Evolutionary conservation across 92 coral and sea anemone genomes (phyloP), one percentile per base, ranked within the genome.

Genomic region (Chrysogorgia sp.): DNA sequence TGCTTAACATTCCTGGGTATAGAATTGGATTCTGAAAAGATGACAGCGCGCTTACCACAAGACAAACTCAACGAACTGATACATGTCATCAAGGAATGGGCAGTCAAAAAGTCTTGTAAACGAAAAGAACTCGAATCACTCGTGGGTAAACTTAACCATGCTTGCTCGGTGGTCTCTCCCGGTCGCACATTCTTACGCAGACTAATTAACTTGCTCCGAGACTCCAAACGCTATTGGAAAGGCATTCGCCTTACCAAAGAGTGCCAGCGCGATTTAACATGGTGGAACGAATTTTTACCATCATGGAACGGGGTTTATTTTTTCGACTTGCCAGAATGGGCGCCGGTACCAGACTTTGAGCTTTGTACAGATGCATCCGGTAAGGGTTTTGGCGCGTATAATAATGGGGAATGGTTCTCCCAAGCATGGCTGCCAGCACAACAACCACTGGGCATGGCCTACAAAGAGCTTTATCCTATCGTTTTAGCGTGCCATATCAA

Each of bases 221-320:
- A 37, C 14, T 82, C 68, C 6, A 60, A 55, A 3, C 88, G 69
- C 45, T 67, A 82, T 20, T 40, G 34, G 20, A 85, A 88, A 66
- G 77, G 22, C 58, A 23, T 78, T 23, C 83, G 91, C 14, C 58
- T 88, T 24, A 88, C 65, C 34, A 77, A 43, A 21, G 55, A 59
- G 14, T 85, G 76, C 35, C 83, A 56, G 48, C 81, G 59, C 34
- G 88, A 87, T 75, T 12, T 79, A 29, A 25, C 30, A 14, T 87
- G 91, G 88, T 88, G 91, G 91, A 17, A 47, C 19, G 26, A 20
- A 7, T 88, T 88, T 52, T 82, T 88, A 2, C 70, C 49, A 8
- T 62, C 86, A 21, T 88, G 88, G 91, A 88, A 84, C 30, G 84
- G 91, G 21, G 58, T 78, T 17, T 65, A 33, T 35, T 68, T 88